A percentile compares a stretch with the other conserved stretches of the same genome.
These are phyloP conservation scores for Ageneiosus marmoratus DNA, from an alignment of 2,113 vertebrate species.

Conservation along the genomic window DNA sequence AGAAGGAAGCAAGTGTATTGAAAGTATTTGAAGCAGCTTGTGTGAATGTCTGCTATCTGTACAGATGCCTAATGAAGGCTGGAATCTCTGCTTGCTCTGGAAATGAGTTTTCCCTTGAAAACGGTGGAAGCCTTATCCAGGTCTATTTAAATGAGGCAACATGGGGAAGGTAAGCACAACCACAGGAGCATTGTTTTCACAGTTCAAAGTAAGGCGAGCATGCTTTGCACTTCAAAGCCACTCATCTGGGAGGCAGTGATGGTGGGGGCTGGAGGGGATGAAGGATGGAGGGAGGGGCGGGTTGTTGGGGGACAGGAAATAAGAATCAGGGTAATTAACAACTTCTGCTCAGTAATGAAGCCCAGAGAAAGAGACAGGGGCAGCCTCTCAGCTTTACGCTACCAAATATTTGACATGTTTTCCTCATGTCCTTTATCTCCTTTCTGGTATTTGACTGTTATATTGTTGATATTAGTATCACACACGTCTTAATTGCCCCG, in stretches of 20 bases:
- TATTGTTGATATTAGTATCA: constrained; percentile 50
- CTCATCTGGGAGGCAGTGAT: constrained; percentile 80
- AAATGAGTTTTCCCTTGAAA: constrained; percentile 79
- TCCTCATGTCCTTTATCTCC: constrained; percentile 30
- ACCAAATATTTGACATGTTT: constrained; percentile 62
- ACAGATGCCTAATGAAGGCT: constrained; percentile 76
- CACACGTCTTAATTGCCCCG: constrained; percentile 34
- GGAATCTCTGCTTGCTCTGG: constrained; percentile 71
- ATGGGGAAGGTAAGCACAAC: constrained; percentile 80
- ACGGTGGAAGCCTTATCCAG: constrained; percentile 74
- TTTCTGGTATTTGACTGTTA: constrained; percentile 43
- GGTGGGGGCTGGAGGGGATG: constrained; percentile 63
- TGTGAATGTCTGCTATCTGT: constrained; percentile 69
- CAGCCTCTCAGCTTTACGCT: constrained; percentile 65
- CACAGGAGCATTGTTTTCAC: constrained; percentile 83
- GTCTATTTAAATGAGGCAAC: constrained; percentile 85
- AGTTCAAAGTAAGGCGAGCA: constrained; percentile 85
- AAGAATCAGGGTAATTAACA: constrained; percentile 85
- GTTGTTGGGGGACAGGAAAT: constrained; percentile 81
- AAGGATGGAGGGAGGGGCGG: constrained; percentile 35
- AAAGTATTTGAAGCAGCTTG: constrained; percentile 48
- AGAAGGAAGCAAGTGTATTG: constrained; percentile 29
- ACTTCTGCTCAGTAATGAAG: constrained; percentile 84
- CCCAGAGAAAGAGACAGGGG: constrained; percentile 62
- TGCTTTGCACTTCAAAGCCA: constrained; percentile 86